A percentile compares a stretch with the other conserved stretches of the same genome.
These are phyloP conservation scores for Drosophila paulistorum DNA, from an alignment of 1,140 invertebrate genomes.

Conservation along the genomic window DNA sequence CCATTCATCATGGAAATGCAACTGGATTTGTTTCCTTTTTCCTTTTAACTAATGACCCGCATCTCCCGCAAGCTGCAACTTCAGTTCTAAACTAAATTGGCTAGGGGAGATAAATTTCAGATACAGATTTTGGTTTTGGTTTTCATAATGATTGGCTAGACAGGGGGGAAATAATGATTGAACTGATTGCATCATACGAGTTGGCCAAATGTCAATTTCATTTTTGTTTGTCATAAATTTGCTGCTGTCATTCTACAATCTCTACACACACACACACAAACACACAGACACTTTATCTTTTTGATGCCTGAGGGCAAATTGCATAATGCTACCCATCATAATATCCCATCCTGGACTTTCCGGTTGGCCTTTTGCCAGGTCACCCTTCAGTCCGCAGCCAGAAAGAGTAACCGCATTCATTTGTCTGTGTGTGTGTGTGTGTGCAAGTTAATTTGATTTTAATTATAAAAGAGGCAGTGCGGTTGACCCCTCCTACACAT, in stretches of 20 bases:
- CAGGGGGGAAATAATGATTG: constrained; percentile 9
- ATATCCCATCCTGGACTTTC: neutral
- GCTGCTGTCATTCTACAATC: neutral
- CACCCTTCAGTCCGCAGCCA: neutral
- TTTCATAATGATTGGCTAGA: constrained; percentile 22
- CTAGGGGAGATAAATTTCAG: neutral
- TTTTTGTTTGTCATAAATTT: constrained; percentile 26
- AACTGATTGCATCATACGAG: constrained; percentile 19
- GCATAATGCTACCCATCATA: constrained; percentile 30
- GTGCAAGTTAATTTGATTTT: constrained; percentile 75
- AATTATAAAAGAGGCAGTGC: constrained; percentile 63
- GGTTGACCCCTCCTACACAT: constrained; percentile 13
- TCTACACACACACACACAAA: neutral
- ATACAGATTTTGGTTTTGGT: neutral
- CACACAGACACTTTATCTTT: neutral
- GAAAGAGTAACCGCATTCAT: neutral
- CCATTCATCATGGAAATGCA: too few relatives aligned
- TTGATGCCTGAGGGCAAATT: constrained; percentile 24
- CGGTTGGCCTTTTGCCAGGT: neutral
- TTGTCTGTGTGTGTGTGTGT: constrained; percentile 21
- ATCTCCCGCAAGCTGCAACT: too few relatives aligned
- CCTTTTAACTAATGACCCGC: too few relatives aligned
- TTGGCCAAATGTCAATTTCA: constrained; percentile 63
- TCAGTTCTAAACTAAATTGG: too few relatives aligned
- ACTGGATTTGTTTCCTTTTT: too few relatives aligned